A percentile compares a stretch with the other conserved stretches of the same genome.
phyloP scores from a whole-genome alignment of 2,888 invertebrate species.

The Lissonota sp. region DNA sequence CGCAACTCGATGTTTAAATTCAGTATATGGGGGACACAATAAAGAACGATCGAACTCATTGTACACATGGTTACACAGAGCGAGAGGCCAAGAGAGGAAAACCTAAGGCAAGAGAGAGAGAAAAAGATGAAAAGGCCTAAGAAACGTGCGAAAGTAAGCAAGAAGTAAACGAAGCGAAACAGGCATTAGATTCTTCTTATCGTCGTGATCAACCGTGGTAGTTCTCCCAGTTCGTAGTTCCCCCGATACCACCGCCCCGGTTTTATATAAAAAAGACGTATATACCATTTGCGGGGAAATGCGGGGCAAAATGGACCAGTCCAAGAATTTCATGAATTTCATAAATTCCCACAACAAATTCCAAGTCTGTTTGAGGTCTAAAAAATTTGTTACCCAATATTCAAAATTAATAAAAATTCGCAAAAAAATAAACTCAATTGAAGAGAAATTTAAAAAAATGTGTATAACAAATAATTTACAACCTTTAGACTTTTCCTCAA shows the following conservation, averaged over 20 bases:
- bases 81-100: conserved; percentile 49
- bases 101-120: conserved; percentile 13
- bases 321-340: no score
- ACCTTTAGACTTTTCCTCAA: no score
- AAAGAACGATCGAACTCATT: conserved; percentile 61
- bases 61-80: conserved; percentile 35
- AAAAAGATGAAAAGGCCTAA: conserved; percentile 28
- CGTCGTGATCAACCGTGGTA: conserved; percentile 76
- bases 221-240: conserved; percentile 53
- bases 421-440: no score
- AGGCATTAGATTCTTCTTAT: conserved; percentile 76
- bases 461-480: no score
- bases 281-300: no score
- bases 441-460: no score
- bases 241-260: conserved; percentile 69
- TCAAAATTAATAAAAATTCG: no score
- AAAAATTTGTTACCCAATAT: no score
- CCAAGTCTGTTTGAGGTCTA: no score
- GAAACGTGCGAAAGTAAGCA: conserved; percentile 67
- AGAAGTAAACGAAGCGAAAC: conserved; percentile 70
- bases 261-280: conserved; percentile 68
- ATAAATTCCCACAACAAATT: no score
- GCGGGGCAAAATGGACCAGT: no score
- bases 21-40: conserved; percentile 50
- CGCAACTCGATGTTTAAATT: conserved; percentile 53